Conservation (phyloP, 92 coral and sea anemone genomes). For the Porites rus region DNA sequence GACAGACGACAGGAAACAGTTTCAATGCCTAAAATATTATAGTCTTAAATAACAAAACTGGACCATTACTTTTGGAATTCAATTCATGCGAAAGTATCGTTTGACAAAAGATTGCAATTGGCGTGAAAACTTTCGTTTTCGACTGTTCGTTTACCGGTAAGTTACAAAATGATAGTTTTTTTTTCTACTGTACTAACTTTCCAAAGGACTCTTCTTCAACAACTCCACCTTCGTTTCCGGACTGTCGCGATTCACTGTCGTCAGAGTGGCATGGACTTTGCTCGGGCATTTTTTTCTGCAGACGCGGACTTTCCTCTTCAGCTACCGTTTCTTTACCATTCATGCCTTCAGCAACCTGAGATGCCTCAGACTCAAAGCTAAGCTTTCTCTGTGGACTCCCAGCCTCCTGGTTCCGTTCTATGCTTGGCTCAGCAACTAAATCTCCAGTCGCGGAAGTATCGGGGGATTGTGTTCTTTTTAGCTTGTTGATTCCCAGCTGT, state of each 20-base stretch:
- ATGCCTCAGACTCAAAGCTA: background rate
- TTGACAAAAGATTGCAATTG: too few species aligned
- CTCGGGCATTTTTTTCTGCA: constrained; percentile 22
- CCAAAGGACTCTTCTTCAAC: constrained; percentile 23
- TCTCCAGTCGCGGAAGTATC: constrained; percentile 16
- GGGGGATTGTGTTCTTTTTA: constrained; percentile 11
- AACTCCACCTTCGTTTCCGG: constrained; percentile 33
- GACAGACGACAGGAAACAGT: too few species aligned
- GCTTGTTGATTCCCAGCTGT: constrained; percentile 19
- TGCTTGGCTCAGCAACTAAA: background rate
- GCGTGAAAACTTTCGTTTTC: too few species aligned
- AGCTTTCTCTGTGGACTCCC: background rate
- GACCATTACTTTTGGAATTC: too few species aligned
- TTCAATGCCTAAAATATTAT: too few species aligned
- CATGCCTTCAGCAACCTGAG: background rate
- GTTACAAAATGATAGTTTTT: too few species aligned
- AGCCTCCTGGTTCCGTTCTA: background rate
- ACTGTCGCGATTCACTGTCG: constrained; percentile 73
- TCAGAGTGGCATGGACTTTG: constrained; percentile 64
- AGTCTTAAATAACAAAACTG: too few species aligned
- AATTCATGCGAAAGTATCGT: too few species aligned
- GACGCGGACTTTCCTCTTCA: constrained; percentile 21
- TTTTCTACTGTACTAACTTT: constrained; percentile 8
- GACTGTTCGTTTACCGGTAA: too few species aligned
- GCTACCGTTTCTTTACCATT: constrained; percentile 4